Evolutionary conservation across 2,888 invertebrate species (phyloP).

Genomic region (Lasioglossum marginatum): DNA sequence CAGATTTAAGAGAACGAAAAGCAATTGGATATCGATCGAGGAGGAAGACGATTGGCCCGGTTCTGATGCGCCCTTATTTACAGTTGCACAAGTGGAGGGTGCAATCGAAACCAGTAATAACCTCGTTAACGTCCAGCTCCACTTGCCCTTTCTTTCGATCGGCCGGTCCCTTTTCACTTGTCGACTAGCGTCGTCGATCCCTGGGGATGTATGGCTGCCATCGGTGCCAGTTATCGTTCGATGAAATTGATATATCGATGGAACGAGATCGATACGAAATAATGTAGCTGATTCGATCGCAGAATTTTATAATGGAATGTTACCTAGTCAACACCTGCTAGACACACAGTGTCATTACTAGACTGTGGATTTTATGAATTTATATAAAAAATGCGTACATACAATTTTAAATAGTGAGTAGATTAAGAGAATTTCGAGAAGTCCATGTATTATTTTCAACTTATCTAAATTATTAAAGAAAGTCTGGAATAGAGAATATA

Average conservation of each 20-base stretch:
- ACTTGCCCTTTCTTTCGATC: constrained; percentile 44
- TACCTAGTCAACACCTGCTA: neutral
- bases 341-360: too few species aligned
- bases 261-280: constrained; percentile 22
- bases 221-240: constrained; percentile 56
- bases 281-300: neutral
- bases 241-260: constrained; percentile 77
- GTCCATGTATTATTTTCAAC: neutral
- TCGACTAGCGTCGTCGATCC: constrained; percentile 44
- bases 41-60: constrained; percentile 11
- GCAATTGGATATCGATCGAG: neutral
- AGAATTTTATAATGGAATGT: neutral
- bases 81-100: constrained; percentile 48
- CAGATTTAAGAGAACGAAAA: neutral
- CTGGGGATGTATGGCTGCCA: constrained; percentile 37
- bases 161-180: constrained; percentile 71
- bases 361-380: too few species aligned
- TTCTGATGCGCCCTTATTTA: constrained; percentile 53
- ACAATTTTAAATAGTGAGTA: too few species aligned
- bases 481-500: neutral
- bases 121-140: constrained; percentile 57
- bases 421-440: too few species aligned
- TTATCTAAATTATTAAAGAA: neutral
- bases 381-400: too few species aligned
- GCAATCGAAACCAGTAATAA: constrained; percentile 63